A percentile compares a stretch with the other conserved stretches of the same genome.
These are phyloP conservation scores for Temnothorax curvispinosus DNA, from an alignment of 1,140 invertebrate genomes.

Conservation along the genomic window DNA sequence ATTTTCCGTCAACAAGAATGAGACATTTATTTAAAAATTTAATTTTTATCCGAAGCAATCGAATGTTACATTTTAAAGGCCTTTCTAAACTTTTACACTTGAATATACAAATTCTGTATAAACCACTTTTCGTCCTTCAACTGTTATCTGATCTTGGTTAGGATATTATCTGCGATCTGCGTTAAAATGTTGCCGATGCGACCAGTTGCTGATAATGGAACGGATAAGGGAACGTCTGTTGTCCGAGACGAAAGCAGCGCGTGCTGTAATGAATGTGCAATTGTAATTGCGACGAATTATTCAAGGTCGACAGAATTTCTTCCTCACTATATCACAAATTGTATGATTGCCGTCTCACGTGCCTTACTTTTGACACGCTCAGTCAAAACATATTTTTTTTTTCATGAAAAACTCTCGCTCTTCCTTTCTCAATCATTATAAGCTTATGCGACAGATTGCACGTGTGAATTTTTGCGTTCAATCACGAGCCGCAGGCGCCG, in stretches of 20 bases:
- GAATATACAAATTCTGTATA: background rate
- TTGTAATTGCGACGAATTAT: slow-evolving; percentile 15
- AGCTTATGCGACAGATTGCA: background rate
- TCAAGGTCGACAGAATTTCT: slow-evolving; percentile 35
- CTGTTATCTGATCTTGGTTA: background rate
- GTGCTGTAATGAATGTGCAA: background rate
- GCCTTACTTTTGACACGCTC: too few relatives aligned
- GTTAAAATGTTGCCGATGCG: background rate
- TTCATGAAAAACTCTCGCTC: background rate
- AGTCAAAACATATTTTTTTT: background rate
- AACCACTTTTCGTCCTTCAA: background rate
- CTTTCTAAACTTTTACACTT: background rate
- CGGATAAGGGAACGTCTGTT: slow-evolving; percentile 42
- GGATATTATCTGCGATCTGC: slow-evolving; percentile 29
- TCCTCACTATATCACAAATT: background rate
- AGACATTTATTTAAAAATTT: background rate
- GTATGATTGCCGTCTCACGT: background rate
- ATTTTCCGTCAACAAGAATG: background rate
- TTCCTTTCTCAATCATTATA: background rate
- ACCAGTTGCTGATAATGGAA: slow-evolving; percentile 14
- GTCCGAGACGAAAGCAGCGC: background rate
- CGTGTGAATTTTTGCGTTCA: background rate
- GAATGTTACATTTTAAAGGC: background rate
- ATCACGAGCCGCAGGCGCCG: background rate
- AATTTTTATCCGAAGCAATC: background rate